Evolutionary conservation across 2,113 vertebrate genomes (phyloP), one percentile per base, ranked within the genome.

Genomic region (Rhineura floridana): DNA sequence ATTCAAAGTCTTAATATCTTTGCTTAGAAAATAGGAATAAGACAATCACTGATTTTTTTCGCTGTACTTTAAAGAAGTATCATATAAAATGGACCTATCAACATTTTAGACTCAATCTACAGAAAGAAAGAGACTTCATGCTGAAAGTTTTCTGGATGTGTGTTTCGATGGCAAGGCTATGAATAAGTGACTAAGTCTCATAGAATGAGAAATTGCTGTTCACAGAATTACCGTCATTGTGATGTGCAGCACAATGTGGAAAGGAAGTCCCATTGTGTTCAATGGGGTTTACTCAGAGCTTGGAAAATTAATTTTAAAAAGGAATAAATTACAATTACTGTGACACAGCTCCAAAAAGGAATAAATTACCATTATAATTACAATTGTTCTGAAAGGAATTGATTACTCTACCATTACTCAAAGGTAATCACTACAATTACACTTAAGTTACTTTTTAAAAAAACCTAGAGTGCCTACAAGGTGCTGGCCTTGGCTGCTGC

Each of bases 11-110:
- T 80, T 19, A 19, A 4, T 23, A 55, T 50, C 9, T 36, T 23
- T 55, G 46, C 76, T 78, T 79, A 79, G 50, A 79, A 19, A 9
- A 33, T 52, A 52, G 33, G 87, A n/a, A 83, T 80, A 93, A 78
- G 89, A 86, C 77, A 92, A 78, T 75, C 84, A 86, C 33, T 79
- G 48, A 55, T 11, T 76, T 76, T 46, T 46, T 7, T 19, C 44
- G 48, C n/a, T 48, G 42, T 19, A 39, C 39, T 44, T n/a, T n/a
- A n/a, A n/a, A n/a, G n/a, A n/a, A n/a, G n/a, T n/a, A n/a, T 17
- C 36, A 2, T 33, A 72, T 19, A 72, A 72, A 39, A 72, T 39
- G 12, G 33, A 69, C 33, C 67, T 69, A n/a, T 5, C n/a, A 39
- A 23, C 39, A 36, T 39, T 21, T 39, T 36, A n/a, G 69, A 8